These are phyloP conservation scores for Agrypnia vestita DNA, from an alignment of 1,140 invertebrate genomes.

Conservation along the genomic window DNA sequence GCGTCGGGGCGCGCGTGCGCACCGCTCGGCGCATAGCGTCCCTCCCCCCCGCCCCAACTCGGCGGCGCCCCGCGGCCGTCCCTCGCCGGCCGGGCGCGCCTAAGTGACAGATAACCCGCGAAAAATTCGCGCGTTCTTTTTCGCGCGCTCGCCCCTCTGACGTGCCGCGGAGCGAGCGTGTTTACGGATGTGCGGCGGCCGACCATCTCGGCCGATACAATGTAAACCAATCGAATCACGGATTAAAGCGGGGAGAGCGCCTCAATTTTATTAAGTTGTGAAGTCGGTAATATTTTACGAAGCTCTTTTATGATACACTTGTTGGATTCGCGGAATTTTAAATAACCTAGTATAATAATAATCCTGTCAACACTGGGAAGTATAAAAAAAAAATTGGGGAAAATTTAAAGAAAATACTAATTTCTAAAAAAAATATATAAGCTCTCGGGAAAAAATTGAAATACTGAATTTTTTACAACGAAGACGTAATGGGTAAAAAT, in stretches of 20 bases:
- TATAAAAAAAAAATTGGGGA: too few relatives aligned
- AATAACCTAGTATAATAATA: not conserved
- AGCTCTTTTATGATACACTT: conserved; percentile 31
- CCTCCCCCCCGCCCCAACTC: not conserved
- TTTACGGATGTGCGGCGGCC: conserved; percentile 7
- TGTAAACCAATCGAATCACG: conserved; percentile 9
- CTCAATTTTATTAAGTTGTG: not conserved
- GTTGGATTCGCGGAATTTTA: conserved; percentile 32
- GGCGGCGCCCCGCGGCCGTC: not conserved
- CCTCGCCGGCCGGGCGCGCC: conserved; percentile 38
- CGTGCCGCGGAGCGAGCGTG: conserved; percentile 16
- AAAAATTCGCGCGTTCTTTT: conserved; percentile 47
- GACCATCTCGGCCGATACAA: conserved; percentile 6
- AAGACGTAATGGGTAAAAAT: too few relatives aligned
- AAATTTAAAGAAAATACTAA: too few relatives aligned
- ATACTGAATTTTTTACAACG: too few relatives aligned
- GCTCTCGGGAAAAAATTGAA: too few relatives aligned
- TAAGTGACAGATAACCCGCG: conserved; percentile 48
- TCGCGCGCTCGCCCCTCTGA: conserved; percentile 22
- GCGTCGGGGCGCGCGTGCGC: conserved; percentile 41
- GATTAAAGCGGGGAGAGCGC: not conserved
- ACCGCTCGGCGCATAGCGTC: conserved; percentile 27
- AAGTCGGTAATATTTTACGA: conserved; percentile 13
- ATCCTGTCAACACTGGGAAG: conserved; percentile 21
- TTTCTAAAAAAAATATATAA: too few relatives aligned